phyloP scores from a whole-genome alignment of 2,797 vertebrate species.

The Emydoidea blandingii region DNA sequence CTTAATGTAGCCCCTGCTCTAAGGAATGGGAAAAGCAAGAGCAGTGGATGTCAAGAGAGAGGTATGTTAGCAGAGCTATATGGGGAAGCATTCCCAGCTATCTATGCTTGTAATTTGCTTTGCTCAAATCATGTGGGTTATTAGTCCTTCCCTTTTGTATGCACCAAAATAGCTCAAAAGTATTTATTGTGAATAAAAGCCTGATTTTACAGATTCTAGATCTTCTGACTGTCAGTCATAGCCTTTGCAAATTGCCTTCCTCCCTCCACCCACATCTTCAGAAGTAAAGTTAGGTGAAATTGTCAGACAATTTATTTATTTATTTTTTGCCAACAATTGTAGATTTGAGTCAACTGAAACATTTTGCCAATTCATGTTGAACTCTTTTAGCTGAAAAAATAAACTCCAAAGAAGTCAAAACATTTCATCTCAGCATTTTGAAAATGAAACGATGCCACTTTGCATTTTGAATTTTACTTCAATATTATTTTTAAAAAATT shows the following conservation, averaged over 20 bases:
- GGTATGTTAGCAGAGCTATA: accelerated
- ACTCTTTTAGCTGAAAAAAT: too few species aligned
- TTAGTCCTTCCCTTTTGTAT: neutral
- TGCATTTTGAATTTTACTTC: neutral
- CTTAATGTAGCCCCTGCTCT: neutral
- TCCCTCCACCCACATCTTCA: neutral
- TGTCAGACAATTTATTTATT: neutral
- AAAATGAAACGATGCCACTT: neutral
- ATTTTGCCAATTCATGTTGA: too few species aligned
- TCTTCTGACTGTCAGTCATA: neutral
- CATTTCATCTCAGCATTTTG: neutral
- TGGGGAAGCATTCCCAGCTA: neutral
- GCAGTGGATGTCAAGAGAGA: neutral
- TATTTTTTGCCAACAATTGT: too few species aligned
- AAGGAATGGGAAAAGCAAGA: neutral
- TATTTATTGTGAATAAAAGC: conserved; percentile 27
- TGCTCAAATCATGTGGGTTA: neutral
- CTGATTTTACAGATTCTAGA: neutral
- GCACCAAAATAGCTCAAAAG: neutral
- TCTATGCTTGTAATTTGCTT: conserved; percentile 23
- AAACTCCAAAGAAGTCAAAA: neutral
- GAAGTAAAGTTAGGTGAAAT: neutral
- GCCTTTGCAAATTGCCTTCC: neutral
- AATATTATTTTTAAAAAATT: neutral
- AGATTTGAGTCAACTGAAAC: too few species aligned